Conservation (phyloP, 2,113 vertebrate genomes). For the Eublepharis macularius region DNA sequence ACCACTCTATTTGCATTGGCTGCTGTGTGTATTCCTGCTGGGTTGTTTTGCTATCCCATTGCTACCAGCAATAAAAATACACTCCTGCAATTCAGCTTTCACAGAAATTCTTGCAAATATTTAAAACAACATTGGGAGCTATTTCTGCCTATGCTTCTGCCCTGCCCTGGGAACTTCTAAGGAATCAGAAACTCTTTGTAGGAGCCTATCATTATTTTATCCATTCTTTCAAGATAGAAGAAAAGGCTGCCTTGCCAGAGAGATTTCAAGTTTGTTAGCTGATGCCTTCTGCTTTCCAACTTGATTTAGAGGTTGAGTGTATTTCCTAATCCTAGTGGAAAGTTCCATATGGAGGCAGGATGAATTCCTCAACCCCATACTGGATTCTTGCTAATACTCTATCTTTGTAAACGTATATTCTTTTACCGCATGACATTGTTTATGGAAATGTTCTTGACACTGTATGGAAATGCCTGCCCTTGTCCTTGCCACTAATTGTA, state of each 20-base stretch:
- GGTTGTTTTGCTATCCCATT: background rate
- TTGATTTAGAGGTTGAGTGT: no score
- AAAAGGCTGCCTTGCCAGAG: background rate
- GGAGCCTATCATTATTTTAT: background rate
- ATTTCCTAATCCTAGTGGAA: no score
- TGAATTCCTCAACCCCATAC: no score
- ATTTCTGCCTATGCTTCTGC: background rate
- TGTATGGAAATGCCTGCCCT: no score
- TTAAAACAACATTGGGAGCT: background rate
- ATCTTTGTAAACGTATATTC: no score
- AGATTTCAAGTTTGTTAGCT: no score
- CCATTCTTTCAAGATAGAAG: background rate
- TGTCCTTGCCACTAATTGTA: no score
- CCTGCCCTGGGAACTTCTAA: background rate
- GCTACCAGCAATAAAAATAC: background rate
- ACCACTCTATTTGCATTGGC: background rate
- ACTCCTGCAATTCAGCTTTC: background rate
- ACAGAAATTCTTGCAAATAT: background rate
- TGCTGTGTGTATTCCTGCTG: background rate
- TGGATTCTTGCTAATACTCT: no score
- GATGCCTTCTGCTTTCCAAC: no score
- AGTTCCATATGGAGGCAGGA: no score
- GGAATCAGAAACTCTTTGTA: background rate
- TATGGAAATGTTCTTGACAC: no score
- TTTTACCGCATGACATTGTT: no score